A percentile compares a stretch with the other conserved stretches of the same genome.
Conservation (phyloP, 2,113 vertebrate species). For the Thamnaconus septentrionalis region DNA sequence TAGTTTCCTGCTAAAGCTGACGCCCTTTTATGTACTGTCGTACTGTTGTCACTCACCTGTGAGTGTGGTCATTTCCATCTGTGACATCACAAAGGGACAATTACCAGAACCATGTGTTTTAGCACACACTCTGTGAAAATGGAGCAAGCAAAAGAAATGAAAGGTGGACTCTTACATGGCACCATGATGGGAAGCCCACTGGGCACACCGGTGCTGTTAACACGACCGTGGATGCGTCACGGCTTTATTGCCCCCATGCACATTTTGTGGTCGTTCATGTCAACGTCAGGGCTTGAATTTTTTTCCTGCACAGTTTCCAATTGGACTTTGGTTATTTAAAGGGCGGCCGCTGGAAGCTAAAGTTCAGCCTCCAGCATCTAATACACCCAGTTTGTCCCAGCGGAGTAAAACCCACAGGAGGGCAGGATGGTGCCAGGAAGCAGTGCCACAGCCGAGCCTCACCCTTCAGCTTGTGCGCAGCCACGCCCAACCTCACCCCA, state of each 20-base stretch:
- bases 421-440: constrained; percentile 21
- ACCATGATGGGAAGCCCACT: too few relatives aligned
- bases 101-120: too few relatives aligned
- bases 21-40: too few relatives aligned
- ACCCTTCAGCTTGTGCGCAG: constrained; percentile 32
- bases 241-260: too few relatives aligned
- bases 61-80: not conserved
- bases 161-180: too few relatives aligned
- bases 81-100: too few relatives aligned
- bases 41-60: constrained; percentile 17
- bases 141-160: too few relatives aligned
- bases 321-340: constrained; percentile 1
- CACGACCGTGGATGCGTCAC: not conserved
- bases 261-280: too few relatives aligned
- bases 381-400: not conserved
- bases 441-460: constrained; percentile 27
- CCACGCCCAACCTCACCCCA: constrained; percentile 12
- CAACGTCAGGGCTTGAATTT: not conserved
- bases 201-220: not conserved
- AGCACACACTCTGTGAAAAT: not conserved
- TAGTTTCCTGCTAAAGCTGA: too few relatives aligned
- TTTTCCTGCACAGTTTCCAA: not conserved
- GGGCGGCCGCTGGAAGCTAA: not conserved
- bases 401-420: too few relatives aligned
- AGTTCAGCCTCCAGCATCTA: not conserved